Percentiles rank a stretch among this genome's conserved stretches.
Evolutionary conservation across 2,888 invertebrate genomes (phyloP).

Genomic region (Latheticus oryzae): DNA sequence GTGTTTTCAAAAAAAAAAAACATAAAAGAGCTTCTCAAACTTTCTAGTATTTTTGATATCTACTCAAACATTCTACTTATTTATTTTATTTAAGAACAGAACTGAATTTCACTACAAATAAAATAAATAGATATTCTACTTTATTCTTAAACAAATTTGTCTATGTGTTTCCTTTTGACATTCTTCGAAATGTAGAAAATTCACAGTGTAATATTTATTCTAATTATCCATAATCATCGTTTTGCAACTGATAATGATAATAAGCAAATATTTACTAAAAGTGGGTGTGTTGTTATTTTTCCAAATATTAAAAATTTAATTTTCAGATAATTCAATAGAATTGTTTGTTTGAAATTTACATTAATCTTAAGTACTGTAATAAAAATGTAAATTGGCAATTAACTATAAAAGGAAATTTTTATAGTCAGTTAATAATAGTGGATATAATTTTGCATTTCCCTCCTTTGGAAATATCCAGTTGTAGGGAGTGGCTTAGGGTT

Average conservation of each 20-base stretch:
- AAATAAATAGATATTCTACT: too few relatives aligned
- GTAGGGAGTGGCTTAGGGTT: constrained; percentile 53
- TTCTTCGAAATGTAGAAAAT: too few relatives aligned
- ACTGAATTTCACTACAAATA: too few relatives aligned
- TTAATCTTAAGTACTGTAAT: constrained; percentile 21
- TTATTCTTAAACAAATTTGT: too few relatives aligned
- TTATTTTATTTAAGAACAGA: too few relatives aligned
- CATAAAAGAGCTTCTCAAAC: too few relatives aligned
- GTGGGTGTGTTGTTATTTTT: constrained; percentile 19
- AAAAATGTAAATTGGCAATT: constrained; percentile 12
- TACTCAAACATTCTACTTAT: too few relatives aligned
- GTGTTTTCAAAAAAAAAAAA: too few relatives aligned
- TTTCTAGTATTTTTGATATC: too few relatives aligned
- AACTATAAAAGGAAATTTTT: constrained; percentile 21
- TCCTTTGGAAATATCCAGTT: constrained; percentile 52
- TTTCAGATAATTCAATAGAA: constrained; percentile 15
- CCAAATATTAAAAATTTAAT: constrained; percentile 1
- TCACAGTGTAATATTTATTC: background rate
- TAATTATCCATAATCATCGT: constrained; percentile 8
- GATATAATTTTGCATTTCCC: constrained; percentile 23
- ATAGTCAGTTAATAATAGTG: constrained; percentile 30
- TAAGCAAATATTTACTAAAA: constrained; percentile 21
- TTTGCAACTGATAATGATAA: too few relatives aligned
- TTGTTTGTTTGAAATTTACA: constrained; percentile 29
- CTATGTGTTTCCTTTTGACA: too few relatives aligned